Evolutionary conservation across 2,888 invertebrate genomes (phyloP), one percentile per base, ranked within the genome.

Genomic region (Xestia c-nigrum): DNA sequence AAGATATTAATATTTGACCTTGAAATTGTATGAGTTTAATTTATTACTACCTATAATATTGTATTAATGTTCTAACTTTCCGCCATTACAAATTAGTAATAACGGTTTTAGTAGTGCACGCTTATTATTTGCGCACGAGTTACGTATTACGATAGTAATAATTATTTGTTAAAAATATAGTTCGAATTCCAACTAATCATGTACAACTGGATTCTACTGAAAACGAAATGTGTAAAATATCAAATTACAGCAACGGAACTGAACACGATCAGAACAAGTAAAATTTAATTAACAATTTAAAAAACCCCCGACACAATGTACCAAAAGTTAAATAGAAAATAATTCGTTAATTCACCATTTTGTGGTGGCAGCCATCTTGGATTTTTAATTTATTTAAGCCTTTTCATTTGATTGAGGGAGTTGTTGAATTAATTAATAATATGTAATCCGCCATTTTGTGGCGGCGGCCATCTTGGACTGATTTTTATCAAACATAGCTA

Each of bases 31-130:
- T 50, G 61, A 63, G 24, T 76, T 63, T 19, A 70, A 24, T 76
- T 52, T 74, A 66, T 67, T 52, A 47, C 50, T 52, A 38, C 10
- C 31, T 40, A 21, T 65, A 74, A 59, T 70, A 67, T 69, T 14
- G 64, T 73, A 80, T 70, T 75, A 77, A 75, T 75, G 69, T 72
- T 78, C 47, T 46, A 74, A 78, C 43, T 74, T 76, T 81, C 59
- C 68, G 71, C 78, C 73, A 81, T 85, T 70, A 74, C 72, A 55
- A 85, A 81, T 84, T 72, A 74, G 40, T 81, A 78, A 84, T 82
- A 67, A 73, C 69, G 50, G 50, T 21, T 47, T 76, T 47, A 72
- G 40, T 63, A 52, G 76, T 69, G 46, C 70, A 84, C 69, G 83
- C 40, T 85, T n/a, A 46, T 78, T 76, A 74, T 76, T 61, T 24